Conservation (phyloP, 2,888 invertebrate genomes). For the Dicycla oo region DNA sequence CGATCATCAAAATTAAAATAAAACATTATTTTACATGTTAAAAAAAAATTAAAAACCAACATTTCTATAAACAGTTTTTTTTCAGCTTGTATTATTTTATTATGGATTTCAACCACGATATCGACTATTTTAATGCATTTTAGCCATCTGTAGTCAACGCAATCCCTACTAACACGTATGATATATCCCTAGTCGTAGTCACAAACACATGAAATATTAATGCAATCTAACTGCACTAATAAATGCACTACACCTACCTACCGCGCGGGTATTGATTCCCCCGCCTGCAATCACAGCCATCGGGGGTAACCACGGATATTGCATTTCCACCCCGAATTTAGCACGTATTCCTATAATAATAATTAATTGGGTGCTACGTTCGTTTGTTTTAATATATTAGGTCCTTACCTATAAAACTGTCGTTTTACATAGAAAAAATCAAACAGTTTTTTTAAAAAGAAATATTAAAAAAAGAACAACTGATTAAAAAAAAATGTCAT, state of each 20-base stretch:
- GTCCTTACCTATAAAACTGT: too few relatives aligned
- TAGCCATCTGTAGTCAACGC: background rate
- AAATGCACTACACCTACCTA: conserved; percentile 9
- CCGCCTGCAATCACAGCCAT: conserved; percentile 40
- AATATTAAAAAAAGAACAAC: too few relatives aligned
- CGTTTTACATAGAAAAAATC: too few relatives aligned
- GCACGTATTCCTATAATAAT: conserved; percentile 17
- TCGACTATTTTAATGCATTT: background rate
- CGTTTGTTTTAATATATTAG: conserved; percentile 25
- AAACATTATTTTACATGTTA: background rate
- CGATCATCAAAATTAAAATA: background rate
- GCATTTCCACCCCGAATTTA: conserved; percentile 47
- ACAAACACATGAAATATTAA: conserved; percentile 42
- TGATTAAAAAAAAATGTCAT: too few relatives aligned
- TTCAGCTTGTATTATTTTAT: background rate
- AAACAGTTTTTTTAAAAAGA: too few relatives aligned
- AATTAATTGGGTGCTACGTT: conserved; percentile 25
- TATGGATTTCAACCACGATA: background rate
- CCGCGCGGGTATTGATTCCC: conserved; percentile 44
- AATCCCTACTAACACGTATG: background rate
- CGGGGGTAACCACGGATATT: conserved; percentile 50
- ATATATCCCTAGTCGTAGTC: background rate
- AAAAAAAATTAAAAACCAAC: too few relatives aligned
- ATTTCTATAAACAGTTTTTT: background rate
- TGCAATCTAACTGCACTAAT: conserved; percentile 36